These are phyloP conservation scores for Bibio marci DNA, from an alignment of 2,888 invertebrate genomes.

Conservation along the genomic window DNA sequence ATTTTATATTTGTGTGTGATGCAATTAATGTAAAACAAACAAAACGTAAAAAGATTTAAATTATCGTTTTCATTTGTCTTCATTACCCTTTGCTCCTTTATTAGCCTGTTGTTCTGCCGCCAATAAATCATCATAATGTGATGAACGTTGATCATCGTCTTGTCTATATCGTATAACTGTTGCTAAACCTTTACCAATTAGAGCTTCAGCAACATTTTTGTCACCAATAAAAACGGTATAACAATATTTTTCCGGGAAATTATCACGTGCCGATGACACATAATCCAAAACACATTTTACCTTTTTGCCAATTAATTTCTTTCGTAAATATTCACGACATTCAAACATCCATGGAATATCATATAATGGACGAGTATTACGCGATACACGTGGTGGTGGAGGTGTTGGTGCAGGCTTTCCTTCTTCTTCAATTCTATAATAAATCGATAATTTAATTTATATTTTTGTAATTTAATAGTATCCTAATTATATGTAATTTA, in stretches of 20 bases:
- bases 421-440: constrained; percentile 42
- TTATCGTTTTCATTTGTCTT: background rate
- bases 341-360: constrained; percentile 99
- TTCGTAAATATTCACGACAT: constrained; percentile 89
- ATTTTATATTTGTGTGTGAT: background rate
- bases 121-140: constrained; percentile 79
- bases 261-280: constrained; percentile 85
- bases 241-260: constrained; percentile 88
- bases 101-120: constrained; percentile 87
- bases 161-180: constrained; percentile 85
- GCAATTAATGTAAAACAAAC: too few species aligned
- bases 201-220: constrained; percentile 85
- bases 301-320: constrained; percentile 88
- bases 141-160: constrained; percentile 91
- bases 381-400: constrained; percentile 39
- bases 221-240: constrained; percentile 79
- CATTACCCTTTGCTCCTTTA: constrained; percentile 47
- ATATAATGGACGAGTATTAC: constrained; percentile 78
- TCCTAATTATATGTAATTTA: constrained; percentile 1
- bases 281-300: constrained; percentile 89
- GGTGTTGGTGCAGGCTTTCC: constrained; percentile 32
- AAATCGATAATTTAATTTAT: constrained; percentile 2
- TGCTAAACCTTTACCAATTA: constrained; percentile 82
- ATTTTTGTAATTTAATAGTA: constrained; percentile 2
- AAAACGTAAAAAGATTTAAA: too few species aligned